Evolutionary conservation across 2,888 invertebrate species (phyloP).

Genomic region (Dermolepida albohirtum): DNA sequence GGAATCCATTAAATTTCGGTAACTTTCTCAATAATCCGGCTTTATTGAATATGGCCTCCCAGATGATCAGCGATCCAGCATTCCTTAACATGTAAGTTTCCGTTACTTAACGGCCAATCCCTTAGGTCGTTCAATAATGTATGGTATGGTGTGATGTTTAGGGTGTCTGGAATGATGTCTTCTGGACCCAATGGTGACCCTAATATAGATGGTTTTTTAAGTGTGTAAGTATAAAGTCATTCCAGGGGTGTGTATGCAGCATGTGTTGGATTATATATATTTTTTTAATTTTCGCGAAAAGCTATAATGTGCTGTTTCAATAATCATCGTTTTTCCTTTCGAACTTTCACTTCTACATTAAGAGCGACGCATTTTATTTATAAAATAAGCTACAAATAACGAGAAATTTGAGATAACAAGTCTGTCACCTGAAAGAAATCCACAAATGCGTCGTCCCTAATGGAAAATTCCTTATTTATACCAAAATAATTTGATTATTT

Average conservation of each 20-base stretch:
- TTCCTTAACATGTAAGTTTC: slow-evolving; percentile 76
- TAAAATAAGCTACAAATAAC: too few species aligned
- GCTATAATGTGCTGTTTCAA: too few species aligned
- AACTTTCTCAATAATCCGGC: slow-evolving; percentile 84
- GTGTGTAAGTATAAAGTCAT: slow-evolving; percentile 55
- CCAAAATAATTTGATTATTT: too few species aligned
- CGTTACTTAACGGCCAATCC: not conserved
- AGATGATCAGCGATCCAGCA: slow-evolving; percentile 86
- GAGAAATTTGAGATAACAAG: too few species aligned
- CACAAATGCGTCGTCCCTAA: too few species aligned
- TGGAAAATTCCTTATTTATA: too few species aligned
- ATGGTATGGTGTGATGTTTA: slow-evolving; percentile 47
- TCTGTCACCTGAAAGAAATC: too few species aligned
- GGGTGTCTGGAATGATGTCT: slow-evolving; percentile 62
- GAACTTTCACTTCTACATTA: too few species aligned
- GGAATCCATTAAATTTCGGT: slow-evolving; percentile 68
- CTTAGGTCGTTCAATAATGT: slow-evolving; percentile 4
- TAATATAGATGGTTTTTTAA: slow-evolving; percentile 59
- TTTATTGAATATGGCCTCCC: slow-evolving; percentile 85
- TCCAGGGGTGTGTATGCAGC: slow-evolving; percentile 2
- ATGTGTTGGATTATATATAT: slow-evolving; percentile 10
- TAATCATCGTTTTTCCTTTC: too few species aligned
- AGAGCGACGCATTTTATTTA: too few species aligned
- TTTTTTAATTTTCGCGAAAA: too few species aligned
- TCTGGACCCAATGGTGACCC: slow-evolving; percentile 56